phyloP scores from a whole-genome alignment of 2,797 vertebrate species.

The Poeciliopsis gracilis region DNA sequence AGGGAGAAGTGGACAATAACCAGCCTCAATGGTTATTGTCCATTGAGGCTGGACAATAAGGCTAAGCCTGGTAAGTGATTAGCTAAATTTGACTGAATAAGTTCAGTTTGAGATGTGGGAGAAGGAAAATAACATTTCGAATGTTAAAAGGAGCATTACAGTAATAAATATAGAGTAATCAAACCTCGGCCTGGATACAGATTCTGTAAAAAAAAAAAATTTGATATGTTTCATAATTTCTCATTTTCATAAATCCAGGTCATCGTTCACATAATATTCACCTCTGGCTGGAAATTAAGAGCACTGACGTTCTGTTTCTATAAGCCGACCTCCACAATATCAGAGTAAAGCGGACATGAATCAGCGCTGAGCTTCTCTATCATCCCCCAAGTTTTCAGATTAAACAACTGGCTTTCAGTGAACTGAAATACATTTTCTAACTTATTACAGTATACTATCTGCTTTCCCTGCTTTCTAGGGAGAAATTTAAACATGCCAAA shows the following conservation, averaged over 20 bases:
- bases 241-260: background rate
- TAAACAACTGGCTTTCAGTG: background rate
- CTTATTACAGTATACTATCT: background rate
- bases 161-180: background rate
- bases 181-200: background rate
- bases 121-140: background rate
- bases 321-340: background rate
- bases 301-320: background rate
- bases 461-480: constrained; percentile 7
- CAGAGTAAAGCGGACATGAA: background rate
- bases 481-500: background rate
- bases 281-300: background rate
- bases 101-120: background rate
- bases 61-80: background rate
- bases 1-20: background rate
- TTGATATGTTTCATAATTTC: background rate
- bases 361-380: background rate
- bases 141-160: background rate
- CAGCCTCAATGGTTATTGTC: background rate
- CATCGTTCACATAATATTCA: background rate
- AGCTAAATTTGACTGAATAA: background rate
- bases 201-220: background rate
- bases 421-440: background rate
- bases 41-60: background rate
- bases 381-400: background rate